phyloP scores from a whole-genome alignment of 92 coral and sea anemone genomes.

The Phymanthus crucifer region DNA sequence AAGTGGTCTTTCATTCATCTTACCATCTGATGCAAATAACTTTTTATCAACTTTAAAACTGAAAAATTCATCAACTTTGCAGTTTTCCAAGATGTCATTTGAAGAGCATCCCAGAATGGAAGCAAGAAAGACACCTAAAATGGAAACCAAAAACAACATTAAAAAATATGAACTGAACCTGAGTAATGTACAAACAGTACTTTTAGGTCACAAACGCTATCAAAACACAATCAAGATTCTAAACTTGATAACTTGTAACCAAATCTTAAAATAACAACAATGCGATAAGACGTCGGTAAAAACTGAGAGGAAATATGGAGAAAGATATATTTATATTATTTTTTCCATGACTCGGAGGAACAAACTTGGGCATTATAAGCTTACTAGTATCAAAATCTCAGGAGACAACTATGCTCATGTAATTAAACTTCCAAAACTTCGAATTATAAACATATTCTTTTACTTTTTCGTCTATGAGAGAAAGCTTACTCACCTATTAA shows the following conservation, averaged over 20 bases:
- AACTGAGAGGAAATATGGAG: too few species aligned
- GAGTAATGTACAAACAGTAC: not conserved
- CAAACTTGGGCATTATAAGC: too few species aligned
- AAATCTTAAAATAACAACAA: too few species aligned
- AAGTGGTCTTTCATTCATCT: not conserved
- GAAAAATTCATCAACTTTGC: constrained; percentile 69
- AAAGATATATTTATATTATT: too few species aligned
- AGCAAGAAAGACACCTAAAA: constrained; percentile 5
- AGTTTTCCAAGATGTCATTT: not conserved
- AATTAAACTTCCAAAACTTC: not conserved
- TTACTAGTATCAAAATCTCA: too few species aligned
- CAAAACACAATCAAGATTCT: too few species aligned
- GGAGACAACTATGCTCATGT: not conserved
- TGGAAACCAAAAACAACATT: not conserved
- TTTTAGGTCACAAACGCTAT: too few species aligned
- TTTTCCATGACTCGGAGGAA: too few species aligned
- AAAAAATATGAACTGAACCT: not conserved
- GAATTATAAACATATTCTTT: not conserved
- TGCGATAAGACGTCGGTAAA: too few species aligned
- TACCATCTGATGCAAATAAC: constrained; percentile 61
- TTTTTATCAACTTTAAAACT: constrained; percentile 43
- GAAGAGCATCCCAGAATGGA: constrained; percentile 9
- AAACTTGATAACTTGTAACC: too few species aligned
- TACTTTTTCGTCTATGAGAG: not conserved
- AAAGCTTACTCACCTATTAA: constrained; percentile 15